A percentile compares a stretch with the other conserved stretches of the same genome.
phyloP scores from a whole-genome alignment of 1,140 invertebrate species.

The Drosophila grimshawi region DNA sequence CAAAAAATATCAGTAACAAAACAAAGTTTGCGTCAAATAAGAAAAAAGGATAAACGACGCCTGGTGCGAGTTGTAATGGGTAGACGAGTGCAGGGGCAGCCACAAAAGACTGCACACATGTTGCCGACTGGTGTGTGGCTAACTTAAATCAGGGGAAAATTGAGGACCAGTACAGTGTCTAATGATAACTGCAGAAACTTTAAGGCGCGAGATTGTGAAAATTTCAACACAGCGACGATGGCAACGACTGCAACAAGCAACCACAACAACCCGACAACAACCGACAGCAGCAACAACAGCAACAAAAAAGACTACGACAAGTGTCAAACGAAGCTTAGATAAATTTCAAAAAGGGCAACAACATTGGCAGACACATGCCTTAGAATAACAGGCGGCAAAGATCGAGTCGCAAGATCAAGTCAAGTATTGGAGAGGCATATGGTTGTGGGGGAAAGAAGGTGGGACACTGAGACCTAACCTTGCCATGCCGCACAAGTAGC shows the following conservation, averaged over 20 bases:
- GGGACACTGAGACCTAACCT: constrained; percentile 57
- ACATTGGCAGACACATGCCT: constrained; percentile 47
- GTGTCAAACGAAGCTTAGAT: constrained; percentile 81
- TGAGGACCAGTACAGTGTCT: constrained; percentile 67
- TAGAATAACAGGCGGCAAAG: constrained; percentile 18
- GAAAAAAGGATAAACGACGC: constrained; percentile 54
- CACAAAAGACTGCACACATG: constrained; percentile 36
- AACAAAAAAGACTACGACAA: constrained; percentile 64
- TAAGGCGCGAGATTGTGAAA: constrained; percentile 79
- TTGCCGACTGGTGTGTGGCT: constrained; percentile 54
- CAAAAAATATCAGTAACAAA: constrained; percentile 42
- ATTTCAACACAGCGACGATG: constrained; percentile 56
- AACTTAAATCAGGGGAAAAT: constrained; percentile 72
- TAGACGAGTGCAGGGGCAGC: neutral
- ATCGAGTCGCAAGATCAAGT: constrained; percentile 18
- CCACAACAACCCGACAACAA: constrained; percentile 23
- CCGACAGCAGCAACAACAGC: constrained; percentile 18
- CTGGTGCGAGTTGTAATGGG: constrained; percentile 28
- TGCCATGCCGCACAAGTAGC: constrained; percentile 78
- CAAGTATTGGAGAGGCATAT: constrained; percentile 19
- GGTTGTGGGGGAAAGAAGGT: constrained; percentile 39
- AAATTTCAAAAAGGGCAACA: constrained; percentile 83
- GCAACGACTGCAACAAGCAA: constrained; percentile 27
- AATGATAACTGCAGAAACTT: constrained; percentile 80
- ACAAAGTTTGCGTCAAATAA: constrained; percentile 60